Evolutionary conservation across 2,888 invertebrate genomes (phyloP).

Genomic region (Ophion ellenae): DNA sequence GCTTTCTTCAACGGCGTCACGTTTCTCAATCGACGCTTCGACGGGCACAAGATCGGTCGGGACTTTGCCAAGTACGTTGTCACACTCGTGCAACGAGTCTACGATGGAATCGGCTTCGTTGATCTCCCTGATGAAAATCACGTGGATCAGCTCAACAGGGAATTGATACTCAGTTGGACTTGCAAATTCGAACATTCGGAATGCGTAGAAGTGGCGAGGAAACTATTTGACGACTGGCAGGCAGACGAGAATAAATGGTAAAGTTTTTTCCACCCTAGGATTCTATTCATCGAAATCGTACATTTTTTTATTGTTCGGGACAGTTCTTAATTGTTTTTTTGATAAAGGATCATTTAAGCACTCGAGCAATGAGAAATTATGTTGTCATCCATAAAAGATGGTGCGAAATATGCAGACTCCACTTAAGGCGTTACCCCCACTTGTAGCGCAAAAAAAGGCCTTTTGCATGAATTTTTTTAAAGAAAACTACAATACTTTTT

Average conservation of each 20-base stretch:
- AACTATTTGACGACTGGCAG: slow-evolving; percentile 79
- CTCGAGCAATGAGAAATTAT: too few species aligned
- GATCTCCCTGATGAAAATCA: slow-evolving; percentile 84
- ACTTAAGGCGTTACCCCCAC: too few species aligned
- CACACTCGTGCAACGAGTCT: slow-evolving; percentile 84
- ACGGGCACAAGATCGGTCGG: slow-evolving; percentile 48
- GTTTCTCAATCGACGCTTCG: slow-evolving; percentile 79
- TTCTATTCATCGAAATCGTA: too few species aligned
- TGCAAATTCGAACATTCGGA: slow-evolving; percentile 87
- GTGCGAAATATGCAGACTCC: too few species aligned
- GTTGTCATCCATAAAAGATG: too few species aligned
- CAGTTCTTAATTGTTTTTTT: not conserved
- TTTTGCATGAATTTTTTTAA: too few species aligned
- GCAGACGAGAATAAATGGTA: slow-evolving; percentile 46
- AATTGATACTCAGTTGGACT: slow-evolving; percentile 87
- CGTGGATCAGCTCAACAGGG: slow-evolving; percentile 86
- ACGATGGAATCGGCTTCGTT: slow-evolving; percentile 85
- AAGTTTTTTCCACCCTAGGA: not conserved
- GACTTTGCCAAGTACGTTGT: slow-evolving; percentile 78
- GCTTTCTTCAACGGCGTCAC: slow-evolving; percentile 83
- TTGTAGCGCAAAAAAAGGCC: too few species aligned
- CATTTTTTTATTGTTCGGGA: not conserved
- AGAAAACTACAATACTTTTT: too few species aligned
- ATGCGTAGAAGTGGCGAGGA: slow-evolving; percentile 85
- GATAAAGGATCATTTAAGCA: too few species aligned